phyloP scores from a whole-genome alignment of 2,888 invertebrate species.

The Callyntrura guangdongensis region DNA sequence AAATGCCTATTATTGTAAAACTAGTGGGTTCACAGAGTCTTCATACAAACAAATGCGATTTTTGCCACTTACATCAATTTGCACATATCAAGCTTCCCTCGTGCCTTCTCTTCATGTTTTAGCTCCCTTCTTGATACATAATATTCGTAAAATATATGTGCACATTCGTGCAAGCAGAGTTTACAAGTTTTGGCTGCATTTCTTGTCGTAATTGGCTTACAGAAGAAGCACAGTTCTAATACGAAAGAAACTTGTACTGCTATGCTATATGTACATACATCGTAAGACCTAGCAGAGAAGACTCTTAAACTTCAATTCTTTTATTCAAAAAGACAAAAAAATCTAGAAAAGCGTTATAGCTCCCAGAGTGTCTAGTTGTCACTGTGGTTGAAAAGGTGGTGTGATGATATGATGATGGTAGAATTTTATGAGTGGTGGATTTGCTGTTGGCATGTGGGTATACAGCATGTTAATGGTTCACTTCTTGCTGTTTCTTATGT shows the following conservation, averaged over 20 bases:
- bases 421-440: not conserved
- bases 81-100: constrained; percentile 16
- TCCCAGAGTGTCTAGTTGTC: not conserved
- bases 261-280: too few species aligned
- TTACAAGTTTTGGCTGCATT: not conserved
- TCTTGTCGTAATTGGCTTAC: not conserved
- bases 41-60: constrained; percentile 16
- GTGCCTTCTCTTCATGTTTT: not conserved
- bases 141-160: not conserved
- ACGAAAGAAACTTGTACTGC: not conserved
- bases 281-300: constrained; percentile 42
- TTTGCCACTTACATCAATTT: not conserved
- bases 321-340: constrained; percentile 21
- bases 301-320: constrained; percentile 20
- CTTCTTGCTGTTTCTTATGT: not conserved
- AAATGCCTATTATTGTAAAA: not conserved
- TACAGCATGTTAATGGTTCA: not conserved
- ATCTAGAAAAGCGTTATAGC: not conserved
- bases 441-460: not conserved
- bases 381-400: not conserved
- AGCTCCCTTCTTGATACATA: not conserved
- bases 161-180: not conserved
- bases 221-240: not conserved
- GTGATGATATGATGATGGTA: not conserved
- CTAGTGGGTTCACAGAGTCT: not conserved